Evolutionary conservation across 2,888 invertebrate species (phyloP).

Genomic region (Stegophylla sp.): DNA sequence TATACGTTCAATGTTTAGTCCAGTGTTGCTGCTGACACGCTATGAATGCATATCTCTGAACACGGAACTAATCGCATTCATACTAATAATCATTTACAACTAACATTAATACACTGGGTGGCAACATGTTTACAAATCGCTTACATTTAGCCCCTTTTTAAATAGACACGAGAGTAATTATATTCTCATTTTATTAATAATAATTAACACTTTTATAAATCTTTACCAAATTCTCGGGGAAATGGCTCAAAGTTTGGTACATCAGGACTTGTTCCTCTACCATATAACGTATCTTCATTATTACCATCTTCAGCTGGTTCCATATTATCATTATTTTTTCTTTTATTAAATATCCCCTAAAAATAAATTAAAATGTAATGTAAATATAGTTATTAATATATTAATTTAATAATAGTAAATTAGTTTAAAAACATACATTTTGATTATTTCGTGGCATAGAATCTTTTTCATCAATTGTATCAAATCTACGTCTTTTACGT

Average conservation of each 20-base stretch:
- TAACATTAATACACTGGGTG: too few relatives aligned
- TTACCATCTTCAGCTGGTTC: conserved; percentile 27
- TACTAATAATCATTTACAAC: too few relatives aligned
- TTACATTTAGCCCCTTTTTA: too few relatives aligned
- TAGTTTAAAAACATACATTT: conserved; percentile 26
- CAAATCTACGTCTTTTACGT: conserved; percentile 51
- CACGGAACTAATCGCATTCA: too few relatives aligned
- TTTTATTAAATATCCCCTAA: conserved; percentile 42
- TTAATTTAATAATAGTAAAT: too few relatives aligned
- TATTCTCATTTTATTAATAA: neutral
- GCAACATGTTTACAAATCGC: too few relatives aligned
- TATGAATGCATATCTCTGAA: too few relatives aligned
- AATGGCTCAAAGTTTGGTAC: conserved; percentile 37
- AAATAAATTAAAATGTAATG: conserved; percentile 10
- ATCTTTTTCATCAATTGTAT: conserved; percentile 49
- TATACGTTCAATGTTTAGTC: too few relatives aligned
- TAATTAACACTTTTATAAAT: too few relatives aligned
- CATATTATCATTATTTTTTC: conserved; percentile 32
- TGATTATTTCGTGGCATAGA: conserved; percentile 31
- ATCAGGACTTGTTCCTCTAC: conserved; percentile 31
- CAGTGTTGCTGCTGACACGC: too few relatives aligned
- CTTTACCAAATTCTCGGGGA: conserved; percentile 51
- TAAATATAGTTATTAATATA: neutral
- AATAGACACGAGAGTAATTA: neutral
- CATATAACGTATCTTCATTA: conserved; percentile 41